Conservation (phyloP, 2,797 vertebrate species). For the Esox lucius region DNA sequence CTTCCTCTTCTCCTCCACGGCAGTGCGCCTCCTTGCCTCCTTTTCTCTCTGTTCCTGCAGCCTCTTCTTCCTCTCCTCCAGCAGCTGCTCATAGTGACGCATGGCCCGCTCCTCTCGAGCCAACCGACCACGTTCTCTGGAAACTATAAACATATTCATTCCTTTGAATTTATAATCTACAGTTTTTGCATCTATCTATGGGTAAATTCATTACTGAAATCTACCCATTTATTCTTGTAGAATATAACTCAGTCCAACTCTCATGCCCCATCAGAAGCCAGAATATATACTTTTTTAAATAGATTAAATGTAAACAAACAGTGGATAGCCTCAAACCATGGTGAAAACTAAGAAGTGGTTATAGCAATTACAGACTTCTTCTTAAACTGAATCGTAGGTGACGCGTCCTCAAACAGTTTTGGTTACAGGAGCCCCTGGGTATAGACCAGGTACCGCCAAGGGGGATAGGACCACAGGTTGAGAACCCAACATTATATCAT, state of each 20-base stretch:
- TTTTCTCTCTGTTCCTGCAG: slow-evolving; percentile 86
- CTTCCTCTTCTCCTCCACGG: slow-evolving; percentile 90
- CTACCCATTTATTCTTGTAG: too few species aligned
- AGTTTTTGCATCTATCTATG: background rate
- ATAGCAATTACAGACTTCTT: too few species aligned
- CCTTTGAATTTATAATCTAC: background rate
- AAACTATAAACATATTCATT: slow-evolving; percentile 67
- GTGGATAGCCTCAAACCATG: too few species aligned
- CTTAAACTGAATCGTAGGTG: too few species aligned
- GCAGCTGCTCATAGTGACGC: slow-evolving; percentile 85
- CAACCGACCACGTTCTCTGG: slow-evolving; percentile 81
- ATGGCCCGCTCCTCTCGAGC: slow-evolving; percentile 85
- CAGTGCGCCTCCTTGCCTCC: slow-evolving; percentile 85
- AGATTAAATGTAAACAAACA: too few species aligned
- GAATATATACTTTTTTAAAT: too few species aligned
- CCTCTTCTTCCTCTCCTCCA: slow-evolving; percentile 88
- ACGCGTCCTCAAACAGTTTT: background rate
- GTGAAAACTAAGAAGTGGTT: too few species aligned
- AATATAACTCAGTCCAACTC: too few species aligned
- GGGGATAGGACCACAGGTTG: background rate
- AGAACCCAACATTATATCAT: background rate
- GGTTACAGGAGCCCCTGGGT: background rate
- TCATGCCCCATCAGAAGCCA: too few species aligned
- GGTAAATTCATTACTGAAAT: too few species aligned
- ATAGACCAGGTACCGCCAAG: background rate